Percentiles rank a stretch among this genome's conserved stretches.
Evolutionary conservation across 2,888 invertebrate genomes (phyloP).

Genomic region (Strigamia maritima): DNA sequence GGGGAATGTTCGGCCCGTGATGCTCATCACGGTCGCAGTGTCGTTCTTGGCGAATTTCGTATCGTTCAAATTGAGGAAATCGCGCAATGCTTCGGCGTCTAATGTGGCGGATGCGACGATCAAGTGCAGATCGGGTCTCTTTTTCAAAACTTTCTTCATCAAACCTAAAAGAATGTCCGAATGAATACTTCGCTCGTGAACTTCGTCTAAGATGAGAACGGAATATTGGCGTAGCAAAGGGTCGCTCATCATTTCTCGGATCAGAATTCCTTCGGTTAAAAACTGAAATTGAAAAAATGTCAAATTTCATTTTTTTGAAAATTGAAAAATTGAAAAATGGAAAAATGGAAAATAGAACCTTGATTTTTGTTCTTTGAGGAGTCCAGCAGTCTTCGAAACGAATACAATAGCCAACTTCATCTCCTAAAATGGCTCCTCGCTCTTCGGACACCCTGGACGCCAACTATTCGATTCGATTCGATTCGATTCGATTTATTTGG

Average conservation of each 20-base stretch:
- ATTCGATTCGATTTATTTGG: neutral
- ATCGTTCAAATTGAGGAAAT: constrained; percentile 68
- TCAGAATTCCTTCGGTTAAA: constrained; percentile 92
- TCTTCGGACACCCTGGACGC: constrained; percentile 88
- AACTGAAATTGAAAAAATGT: too few relatives aligned
- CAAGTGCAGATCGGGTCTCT: constrained; percentile 74
- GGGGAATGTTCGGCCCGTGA: constrained; percentile 69
- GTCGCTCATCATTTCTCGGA: constrained; percentile 92
- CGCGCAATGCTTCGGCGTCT: constrained; percentile 79
- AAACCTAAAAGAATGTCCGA: constrained; percentile 93
- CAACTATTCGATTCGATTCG: constrained; percentile 51
- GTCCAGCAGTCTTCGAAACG: constrained; percentile 58
- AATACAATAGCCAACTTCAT: constrained; percentile 80
- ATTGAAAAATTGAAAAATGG: constrained; percentile 4
- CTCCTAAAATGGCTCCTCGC: constrained; percentile 70
- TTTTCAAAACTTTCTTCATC: constrained; percentile 84
- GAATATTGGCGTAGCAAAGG: constrained; percentile 85
- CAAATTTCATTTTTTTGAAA: too few relatives aligned
- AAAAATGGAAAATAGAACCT: constrained; percentile 48
- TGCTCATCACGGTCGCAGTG: constrained; percentile 75
- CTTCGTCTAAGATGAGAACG: constrained; percentile 87
- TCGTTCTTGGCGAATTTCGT: constrained; percentile 55
- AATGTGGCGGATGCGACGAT: constrained; percentile 94
- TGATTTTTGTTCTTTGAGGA: constrained; percentile 52
- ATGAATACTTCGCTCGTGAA: constrained; percentile 87